A percentile compares a stretch with the other conserved stretches of the same genome.
These are phyloP conservation scores for Platysteira castanea DNA, from an alignment of 2,113 vertebrate genomes.

Conservation along the genomic window DNA sequence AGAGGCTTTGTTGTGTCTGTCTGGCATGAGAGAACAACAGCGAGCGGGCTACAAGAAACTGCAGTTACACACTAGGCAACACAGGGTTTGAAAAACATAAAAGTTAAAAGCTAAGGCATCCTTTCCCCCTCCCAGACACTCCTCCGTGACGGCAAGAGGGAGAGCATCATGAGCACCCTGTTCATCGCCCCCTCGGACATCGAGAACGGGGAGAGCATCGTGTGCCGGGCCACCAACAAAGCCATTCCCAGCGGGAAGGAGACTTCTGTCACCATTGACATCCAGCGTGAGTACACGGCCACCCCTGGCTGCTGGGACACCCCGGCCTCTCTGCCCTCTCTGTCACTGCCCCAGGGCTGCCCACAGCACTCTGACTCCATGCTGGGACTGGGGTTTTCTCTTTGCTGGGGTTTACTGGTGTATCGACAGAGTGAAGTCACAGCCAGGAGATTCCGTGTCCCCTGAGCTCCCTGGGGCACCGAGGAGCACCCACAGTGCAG, in stretches of 20 bases:
- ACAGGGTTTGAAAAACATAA: too few relatives aligned
- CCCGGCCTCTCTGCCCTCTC: background rate
- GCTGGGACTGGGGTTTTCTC: background rate
- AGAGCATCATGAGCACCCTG: conserved; percentile 92
- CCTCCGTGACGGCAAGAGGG: conserved; percentile 87
- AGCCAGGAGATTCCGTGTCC: background rate
- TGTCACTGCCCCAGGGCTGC: background rate
- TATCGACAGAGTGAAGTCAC: accelerated
- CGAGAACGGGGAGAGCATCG: conserved; percentile 90
- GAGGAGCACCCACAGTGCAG: accelerated
- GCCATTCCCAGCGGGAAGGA: conserved; percentile 92
- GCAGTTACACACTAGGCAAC: too few relatives aligned
- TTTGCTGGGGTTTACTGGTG: background rate
- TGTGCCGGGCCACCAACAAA: conserved; percentile 94
- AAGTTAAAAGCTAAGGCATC: too few relatives aligned
- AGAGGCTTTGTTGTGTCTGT: too few relatives aligned
- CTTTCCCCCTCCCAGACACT: conserved; percentile 74
- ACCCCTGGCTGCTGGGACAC: accelerated
- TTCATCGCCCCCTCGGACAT: conserved; percentile 90
- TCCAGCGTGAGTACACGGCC: conserved; percentile 86
- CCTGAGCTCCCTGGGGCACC: background rate
- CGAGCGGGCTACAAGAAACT: too few relatives aligned
- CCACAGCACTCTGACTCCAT: accelerated
- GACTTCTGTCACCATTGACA: conserved; percentile 93
- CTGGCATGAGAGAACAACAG: too few relatives aligned